phyloP scores from a whole-genome alignment of 2,113 vertebrate genomes.

The Archocentrus centrarchus region DNA sequence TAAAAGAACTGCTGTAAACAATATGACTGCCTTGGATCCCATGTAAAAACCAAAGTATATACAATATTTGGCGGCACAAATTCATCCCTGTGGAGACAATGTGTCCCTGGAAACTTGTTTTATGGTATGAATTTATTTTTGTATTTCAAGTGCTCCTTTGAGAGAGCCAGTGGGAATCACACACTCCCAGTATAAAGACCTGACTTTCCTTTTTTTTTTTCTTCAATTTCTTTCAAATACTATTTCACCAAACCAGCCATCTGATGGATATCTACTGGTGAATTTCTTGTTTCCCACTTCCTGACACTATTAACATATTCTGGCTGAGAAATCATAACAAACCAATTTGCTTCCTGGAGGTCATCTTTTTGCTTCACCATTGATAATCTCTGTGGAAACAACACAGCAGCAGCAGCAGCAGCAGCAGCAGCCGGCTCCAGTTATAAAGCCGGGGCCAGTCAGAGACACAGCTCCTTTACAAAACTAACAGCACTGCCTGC shows the following conservation, averaged over 20 bases:
- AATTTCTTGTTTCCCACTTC: slow-evolving; percentile 20
- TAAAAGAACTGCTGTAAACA: neutral
- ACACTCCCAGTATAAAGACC: neutral
- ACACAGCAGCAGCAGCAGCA: neutral
- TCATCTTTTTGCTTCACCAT: slow-evolving; percentile 49
- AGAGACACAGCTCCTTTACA: slow-evolving; percentile 31
- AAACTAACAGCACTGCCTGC: slow-evolving; percentile 48
- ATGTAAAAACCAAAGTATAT: slow-evolving; percentile 21
- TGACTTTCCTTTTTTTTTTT: neutral
- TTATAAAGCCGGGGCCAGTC: slow-evolving; percentile 43
- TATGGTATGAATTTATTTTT: slow-evolving; percentile 3
- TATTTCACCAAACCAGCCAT: neutral
- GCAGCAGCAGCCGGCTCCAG: slow-evolving; percentile 34
- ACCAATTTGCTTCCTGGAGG: slow-evolving; percentile 55
- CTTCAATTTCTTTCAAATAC: neutral
- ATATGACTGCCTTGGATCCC: neutral
- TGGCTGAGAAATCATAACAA: slow-evolving; percentile 57
- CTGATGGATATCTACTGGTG: slow-evolving; percentile 7
- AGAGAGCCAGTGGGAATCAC: neutral
- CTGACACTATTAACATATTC: slow-evolving; percentile 32
- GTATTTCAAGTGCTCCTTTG: neutral
- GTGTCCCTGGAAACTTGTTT: slow-evolving; percentile 10
- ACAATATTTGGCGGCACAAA: slow-evolving; percentile 4
- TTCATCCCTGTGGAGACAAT: neutral
- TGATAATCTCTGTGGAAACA: slow-evolving; percentile 64